Conservation (phyloP, 2,113 vertebrate species). For the Misgurnus mizolepis region DNA sequence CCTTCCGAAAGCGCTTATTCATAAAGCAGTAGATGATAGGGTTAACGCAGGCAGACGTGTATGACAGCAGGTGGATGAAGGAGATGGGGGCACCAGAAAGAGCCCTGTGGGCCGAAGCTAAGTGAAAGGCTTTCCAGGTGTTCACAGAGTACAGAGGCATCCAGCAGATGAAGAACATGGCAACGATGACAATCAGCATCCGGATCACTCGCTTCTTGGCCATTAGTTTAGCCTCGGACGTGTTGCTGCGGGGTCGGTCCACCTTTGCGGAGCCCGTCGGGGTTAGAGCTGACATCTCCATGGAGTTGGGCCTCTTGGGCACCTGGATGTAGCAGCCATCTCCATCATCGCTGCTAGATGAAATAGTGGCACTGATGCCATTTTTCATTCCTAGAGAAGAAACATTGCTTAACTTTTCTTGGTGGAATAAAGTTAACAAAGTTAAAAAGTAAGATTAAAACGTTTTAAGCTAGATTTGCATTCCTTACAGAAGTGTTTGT, state of each 20-base stretch:
- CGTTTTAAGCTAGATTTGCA: background rate
- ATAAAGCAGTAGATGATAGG: conserved; percentile 98
- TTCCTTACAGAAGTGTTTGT: background rate
- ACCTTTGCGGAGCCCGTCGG: conserved; percentile 54
- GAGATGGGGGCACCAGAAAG: conserved; percentile 90
- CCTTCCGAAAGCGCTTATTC: conserved; percentile 94
- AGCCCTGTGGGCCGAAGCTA: conserved; percentile 70
- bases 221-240: conserved; percentile 83
- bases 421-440: background rate
- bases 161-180: conserved; percentile 93
- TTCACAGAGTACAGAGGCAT: conserved; percentile 91
- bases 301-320: conserved; percentile 62
- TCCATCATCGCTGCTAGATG: conserved; percentile 71
- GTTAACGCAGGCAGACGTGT: conserved; percentile 89
- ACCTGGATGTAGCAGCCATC: conserved; percentile 90
- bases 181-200: conserved; percentile 93
- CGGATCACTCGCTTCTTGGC: conserved; percentile 93
- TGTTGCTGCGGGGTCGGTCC: conserved; percentile 77
- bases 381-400: conserved; percentile 69
- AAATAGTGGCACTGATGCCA: conserved; percentile 46
- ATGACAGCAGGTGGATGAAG: conserved; percentile 91
- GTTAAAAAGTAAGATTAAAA: background rate
- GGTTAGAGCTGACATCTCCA: conserved; percentile 85
- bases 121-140: conserved; percentile 90
- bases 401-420: background rate